Evolutionary conservation across 2,113 vertebrate species (phyloP).

Genomic region (Scopus umbretta): DNA sequence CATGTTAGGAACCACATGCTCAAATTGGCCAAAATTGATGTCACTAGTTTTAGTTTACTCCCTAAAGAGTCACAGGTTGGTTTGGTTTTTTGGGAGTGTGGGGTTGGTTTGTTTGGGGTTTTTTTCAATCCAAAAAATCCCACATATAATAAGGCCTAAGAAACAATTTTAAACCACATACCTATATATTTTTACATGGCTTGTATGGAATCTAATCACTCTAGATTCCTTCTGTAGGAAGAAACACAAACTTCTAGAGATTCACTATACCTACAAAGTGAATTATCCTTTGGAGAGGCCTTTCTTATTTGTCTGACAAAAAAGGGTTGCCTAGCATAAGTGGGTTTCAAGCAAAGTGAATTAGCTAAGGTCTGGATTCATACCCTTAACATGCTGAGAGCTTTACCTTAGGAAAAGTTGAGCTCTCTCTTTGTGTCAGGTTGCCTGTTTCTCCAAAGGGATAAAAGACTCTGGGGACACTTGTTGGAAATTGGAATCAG

Average conservation of each 20-base stretch:
- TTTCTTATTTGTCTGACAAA: background rate
- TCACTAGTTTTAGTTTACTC: background rate
- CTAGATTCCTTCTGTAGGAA: background rate
- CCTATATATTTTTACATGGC: background rate
- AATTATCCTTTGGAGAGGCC: background rate
- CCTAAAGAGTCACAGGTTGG: background rate
- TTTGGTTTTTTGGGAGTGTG: accelerated
- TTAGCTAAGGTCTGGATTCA: background rate
- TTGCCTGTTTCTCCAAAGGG: background rate
- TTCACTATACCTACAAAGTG: background rate
- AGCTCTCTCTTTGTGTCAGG: background rate
- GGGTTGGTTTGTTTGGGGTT: background rate
- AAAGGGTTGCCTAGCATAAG: background rate
- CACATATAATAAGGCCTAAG: background rate
- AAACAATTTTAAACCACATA: background rate
- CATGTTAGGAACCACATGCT: background rate
- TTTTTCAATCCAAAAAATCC: background rate
- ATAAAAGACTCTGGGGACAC: background rate
- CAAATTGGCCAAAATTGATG: background rate
- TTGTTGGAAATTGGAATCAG: too few species aligned
- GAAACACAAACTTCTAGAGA: background rate
- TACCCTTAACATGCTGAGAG: background rate
- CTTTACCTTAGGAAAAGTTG: background rate
- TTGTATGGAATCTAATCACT: background rate
- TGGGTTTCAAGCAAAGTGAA: background rate